Conservation (phyloP, 2,888 invertebrate genomes). For the Amblyteles armatorius region DNA sequence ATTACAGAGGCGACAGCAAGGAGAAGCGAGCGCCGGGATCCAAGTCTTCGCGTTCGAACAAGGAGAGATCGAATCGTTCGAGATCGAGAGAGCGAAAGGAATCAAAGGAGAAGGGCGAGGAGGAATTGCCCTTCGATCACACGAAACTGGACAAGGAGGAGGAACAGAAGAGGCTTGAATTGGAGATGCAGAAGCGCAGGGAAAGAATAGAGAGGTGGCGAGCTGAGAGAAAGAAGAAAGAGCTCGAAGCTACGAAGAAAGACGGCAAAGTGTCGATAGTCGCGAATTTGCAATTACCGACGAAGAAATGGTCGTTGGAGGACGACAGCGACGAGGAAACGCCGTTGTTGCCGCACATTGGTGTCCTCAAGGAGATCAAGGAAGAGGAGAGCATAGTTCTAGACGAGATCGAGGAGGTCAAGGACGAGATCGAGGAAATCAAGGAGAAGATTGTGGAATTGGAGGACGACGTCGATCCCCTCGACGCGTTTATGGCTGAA, state of each 20-base stretch:
- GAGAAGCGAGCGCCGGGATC: slow-evolving; percentile 87
- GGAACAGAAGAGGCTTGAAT: slow-evolving; percentile 94
- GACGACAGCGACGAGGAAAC: slow-evolving; percentile 95
- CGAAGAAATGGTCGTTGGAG: slow-evolving; percentile 97
- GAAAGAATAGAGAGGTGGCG: slow-evolving; percentile 98
- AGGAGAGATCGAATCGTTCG: slow-evolving; percentile 85
- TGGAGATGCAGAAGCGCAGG: slow-evolving; percentile 97
- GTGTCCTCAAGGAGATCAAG: slow-evolving; percentile 86
- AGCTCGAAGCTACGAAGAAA: slow-evolving; percentile 92
- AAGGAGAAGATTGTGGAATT: slow-evolving; percentile 83
- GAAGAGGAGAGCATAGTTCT: slow-evolving; percentile 81
- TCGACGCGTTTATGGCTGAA: slow-evolving; percentile 99
- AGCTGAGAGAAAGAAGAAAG: slow-evolving; percentile 95
- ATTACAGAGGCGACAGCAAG: slow-evolving; percentile 87
- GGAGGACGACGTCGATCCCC: slow-evolving; percentile 95
- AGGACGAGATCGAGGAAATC: slow-evolving; percentile 75
- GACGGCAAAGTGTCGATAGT: slow-evolving; percentile 90
- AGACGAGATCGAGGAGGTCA: slow-evolving; percentile 80
- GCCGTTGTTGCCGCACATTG: slow-evolving; percentile 76
- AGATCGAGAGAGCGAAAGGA: slow-evolving; percentile 86
- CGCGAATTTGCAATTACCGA: slow-evolving; percentile 87
- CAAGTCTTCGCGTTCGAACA: slow-evolving; percentile 86
- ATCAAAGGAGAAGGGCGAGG: slow-evolving; percentile 86
- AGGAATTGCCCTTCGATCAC: slow-evolving; percentile 89
- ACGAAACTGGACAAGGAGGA: slow-evolving; percentile 94